Conservation (phyloP, 2,113 vertebrate genomes). For the Hippocampus zosterae region DNA sequence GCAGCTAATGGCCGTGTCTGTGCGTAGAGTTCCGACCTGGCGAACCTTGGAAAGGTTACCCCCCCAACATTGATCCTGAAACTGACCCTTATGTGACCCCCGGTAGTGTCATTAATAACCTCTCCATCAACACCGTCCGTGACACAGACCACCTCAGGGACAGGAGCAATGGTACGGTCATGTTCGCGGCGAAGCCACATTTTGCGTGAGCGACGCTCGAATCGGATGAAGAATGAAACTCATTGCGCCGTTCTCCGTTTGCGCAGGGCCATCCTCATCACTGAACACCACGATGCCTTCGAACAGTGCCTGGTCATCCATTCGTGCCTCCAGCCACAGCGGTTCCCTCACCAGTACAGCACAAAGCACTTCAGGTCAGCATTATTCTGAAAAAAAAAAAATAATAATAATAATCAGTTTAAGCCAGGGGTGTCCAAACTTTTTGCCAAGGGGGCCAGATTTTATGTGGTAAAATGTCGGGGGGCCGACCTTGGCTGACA, state of each 20-base stretch:
- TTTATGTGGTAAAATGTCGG: too few species aligned
- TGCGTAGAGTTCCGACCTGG: conserved; percentile 95
- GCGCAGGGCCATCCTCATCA: conserved; percentile 98
- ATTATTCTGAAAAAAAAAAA: neutral
- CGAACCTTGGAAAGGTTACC: conserved; percentile 99
- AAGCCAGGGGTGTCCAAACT: too few species aligned
- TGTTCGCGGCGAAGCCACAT: too few species aligned
- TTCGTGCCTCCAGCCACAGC: conserved; percentile 99
- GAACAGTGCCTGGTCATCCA: conserved; percentile 99
- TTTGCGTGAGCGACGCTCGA: neutral
- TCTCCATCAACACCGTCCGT: conserved; percentile 99
- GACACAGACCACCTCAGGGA: conserved; percentile 99
- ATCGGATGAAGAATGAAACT: neutral
- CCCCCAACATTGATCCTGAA: conserved; percentile 99
- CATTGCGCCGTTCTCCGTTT: conserved; percentile 4
- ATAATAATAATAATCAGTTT: too few species aligned
- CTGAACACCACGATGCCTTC: conserved; percentile 99
- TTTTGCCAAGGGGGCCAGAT: too few species aligned
- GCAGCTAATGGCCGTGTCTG: neutral
- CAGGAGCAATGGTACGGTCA: conserved; percentile 89
- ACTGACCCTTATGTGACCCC: conserved; percentile 99
- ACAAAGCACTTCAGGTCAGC: conserved; percentile 99
- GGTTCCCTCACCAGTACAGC: conserved; percentile 99
- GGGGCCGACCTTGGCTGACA: too few species aligned
- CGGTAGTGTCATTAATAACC: conserved; percentile 99